A percentile compares a stretch with the other conserved stretches of the same genome.
phyloP scores from a whole-genome alignment of 2,888 invertebrate species.

The Cataglyphis cursor region DNA sequence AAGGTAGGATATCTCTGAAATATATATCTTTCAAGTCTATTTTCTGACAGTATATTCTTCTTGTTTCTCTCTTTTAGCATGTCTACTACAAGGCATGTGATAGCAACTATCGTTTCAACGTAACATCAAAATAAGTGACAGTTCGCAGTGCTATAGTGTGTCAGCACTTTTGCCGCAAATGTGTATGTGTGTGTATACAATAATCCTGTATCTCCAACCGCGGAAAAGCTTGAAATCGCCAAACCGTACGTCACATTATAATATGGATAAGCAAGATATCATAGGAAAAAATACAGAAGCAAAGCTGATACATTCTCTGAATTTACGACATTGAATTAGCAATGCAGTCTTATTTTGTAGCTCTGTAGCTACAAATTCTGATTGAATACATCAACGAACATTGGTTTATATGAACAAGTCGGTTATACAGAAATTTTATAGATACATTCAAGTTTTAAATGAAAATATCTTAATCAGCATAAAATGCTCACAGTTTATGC shows the following conservation, averaged over 20 bases:
- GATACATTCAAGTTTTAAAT: background rate
- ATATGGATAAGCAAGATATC: background rate
- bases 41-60: background rate
- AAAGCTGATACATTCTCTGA: background rate
- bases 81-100: background rate
- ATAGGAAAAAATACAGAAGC: background rate
- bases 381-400: background rate
- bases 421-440: background rate
- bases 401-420: background rate
- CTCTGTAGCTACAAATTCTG: background rate
- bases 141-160: background rate
- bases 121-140: slow-evolving; percentile 24
- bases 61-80: background rate
- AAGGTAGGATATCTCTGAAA: background rate
- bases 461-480: background rate
- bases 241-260: background rate
- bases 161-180: slow-evolving; percentile 14
- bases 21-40: background rate
- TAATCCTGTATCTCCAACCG: background rate
- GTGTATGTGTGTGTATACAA: background rate
- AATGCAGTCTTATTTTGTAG: background rate
- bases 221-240: slow-evolving; percentile 8
- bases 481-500: background rate
- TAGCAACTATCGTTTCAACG: background rate
- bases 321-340: slow-evolving; percentile 12